Base-by-base conservation (phyloP, 2,888 invertebrate species). In the Ypsolopha sequella region DNA sequence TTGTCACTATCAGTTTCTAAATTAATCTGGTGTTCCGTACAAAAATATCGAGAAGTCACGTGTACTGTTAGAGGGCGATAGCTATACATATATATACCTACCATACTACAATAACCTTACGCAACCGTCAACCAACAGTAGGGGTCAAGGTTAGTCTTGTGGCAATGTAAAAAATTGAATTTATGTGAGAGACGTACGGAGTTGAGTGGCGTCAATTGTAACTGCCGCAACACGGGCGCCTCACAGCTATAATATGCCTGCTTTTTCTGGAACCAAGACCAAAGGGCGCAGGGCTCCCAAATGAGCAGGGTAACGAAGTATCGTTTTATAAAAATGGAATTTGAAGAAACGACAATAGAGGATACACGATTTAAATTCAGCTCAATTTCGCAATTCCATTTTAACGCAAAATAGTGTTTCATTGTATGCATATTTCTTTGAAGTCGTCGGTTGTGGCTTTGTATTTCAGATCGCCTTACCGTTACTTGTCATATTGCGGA, bases 181-280 rank as follows among this genome's bases (percentile, higher is more conserved):
- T 41, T 13, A 71, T 87, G 87, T 86, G 77, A 74, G 76, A 84
- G 73, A 80, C 86, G 86, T 86, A 81, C 87, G 85, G 86, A 70
- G 86, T 87, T 85, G 86, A 56, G 66, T 80, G 79, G 79, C 81
- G 77, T 80, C 82, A 80, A 86, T 61, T 48, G 68, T 79, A 69
- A 79, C 76, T 68, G 73, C 85, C 78, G 80, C 87, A 86, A 87
- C 75, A 87, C 87, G 86, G 86, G 80, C 82, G 84, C 69, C 76
- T 81, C 75, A 65, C 79, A 70, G 55, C 52, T 76, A 72, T 77
- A 66, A 79, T 87, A 54, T 86, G 61, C 85, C 87, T 87, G 85
- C 73, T 70, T 84, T 86, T 76, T 87, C 86, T 87, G 78, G 84
- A 84, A 68, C 72, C 80, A 68, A 75, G 76, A 77, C 76, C 78